These are phyloP conservation scores for Cossypha polioptera DNA, from an alignment of 2,797 vertebrate genomes.

Conservation along the genomic window DNA sequence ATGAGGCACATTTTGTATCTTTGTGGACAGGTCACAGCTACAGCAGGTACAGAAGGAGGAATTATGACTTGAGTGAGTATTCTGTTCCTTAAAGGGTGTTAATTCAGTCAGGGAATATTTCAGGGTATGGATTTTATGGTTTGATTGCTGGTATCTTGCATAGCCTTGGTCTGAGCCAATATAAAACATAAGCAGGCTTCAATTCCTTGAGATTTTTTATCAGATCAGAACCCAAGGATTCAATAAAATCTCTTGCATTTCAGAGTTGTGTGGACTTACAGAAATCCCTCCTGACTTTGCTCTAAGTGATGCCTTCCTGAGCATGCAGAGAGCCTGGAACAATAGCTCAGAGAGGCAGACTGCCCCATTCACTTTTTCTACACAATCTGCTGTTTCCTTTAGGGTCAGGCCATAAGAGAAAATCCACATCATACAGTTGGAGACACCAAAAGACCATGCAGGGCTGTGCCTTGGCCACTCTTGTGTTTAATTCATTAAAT, in stretches of 20 bases:
- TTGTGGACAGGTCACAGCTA: not conserved
- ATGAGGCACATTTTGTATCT: not conserved
- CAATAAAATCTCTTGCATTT: not conserved
- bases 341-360: not conserved
- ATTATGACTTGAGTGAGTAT: not conserved
- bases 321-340: slow-evolving; percentile 38
- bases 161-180: not conserved
- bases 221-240: not conserved
- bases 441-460: not conserved
- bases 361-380: slow-evolving; percentile 41
- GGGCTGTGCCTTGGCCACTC: not conserved
- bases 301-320: slow-evolving; percentile 28
- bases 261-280: not conserved
- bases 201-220: not conserved
- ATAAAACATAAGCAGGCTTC: not conserved
- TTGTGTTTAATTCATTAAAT: not conserved
- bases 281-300: not conserved
- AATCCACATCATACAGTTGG: slow-evolving; percentile 9
- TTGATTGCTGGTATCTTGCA: not conserved
- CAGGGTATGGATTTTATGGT: not conserved
- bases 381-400: not conserved
- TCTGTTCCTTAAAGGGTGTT: not conserved
- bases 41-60: not conserved
- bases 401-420: not conserved
- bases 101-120: not conserved